Evolutionary conservation across 2,888 invertebrate genomes (phyloP), one percentile per base, ranked within the genome.

Genomic region (Aquatica leii): DNA sequence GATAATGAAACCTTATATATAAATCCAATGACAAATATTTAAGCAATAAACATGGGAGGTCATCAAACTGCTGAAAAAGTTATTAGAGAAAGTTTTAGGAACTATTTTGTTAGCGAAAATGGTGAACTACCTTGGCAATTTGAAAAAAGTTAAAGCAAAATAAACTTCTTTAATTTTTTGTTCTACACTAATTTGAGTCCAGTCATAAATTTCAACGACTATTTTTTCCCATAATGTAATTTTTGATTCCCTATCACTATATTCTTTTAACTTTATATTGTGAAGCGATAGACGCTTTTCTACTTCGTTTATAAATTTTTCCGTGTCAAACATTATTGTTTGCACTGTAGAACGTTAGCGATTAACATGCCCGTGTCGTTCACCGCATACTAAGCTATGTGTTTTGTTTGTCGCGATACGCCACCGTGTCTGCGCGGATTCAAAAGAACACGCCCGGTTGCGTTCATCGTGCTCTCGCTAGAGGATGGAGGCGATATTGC

Each of bases 281-380:
- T 56, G 46, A 1, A 56, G 49, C 8, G 56, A 12, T 15, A 48
- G 56, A 14, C 46, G 56, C 18, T 56, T 46, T 12, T 56, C 56
- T 17, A 56, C 31, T 56, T 56, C 56, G 12, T 15, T 5, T 14
- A 56, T 56, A 46, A 56, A 48, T 21, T 46, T 56, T 15, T 56
- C 56, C 49, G 56, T 56, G 21, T 56, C 48, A 69, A 5, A 74
- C 41, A 41, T 41, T 24, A n/a, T n/a, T n/a, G n/a, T n/a, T n/a
- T n/a, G n/a, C n/a, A n/a, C n/a, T n/a, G n/a, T n/a, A n/a, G n/a
- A n/a, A n/a, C n/a, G n/a, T n/a, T n/a, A n/a, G n/a, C n/a, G n/a
- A n/a, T n/a, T n/a, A n/a, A n/a, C n/a, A n/a, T n/a, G n/a, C n/a
- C n/a, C n/a, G n/a, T n/a, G n/a, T n/a, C n/a, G n/a, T n/a, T n/a